These are phyloP conservation scores for Cossypha polioptera DNA, from an alignment of 2,797 vertebrate species.

Conservation along the genomic window DNA sequence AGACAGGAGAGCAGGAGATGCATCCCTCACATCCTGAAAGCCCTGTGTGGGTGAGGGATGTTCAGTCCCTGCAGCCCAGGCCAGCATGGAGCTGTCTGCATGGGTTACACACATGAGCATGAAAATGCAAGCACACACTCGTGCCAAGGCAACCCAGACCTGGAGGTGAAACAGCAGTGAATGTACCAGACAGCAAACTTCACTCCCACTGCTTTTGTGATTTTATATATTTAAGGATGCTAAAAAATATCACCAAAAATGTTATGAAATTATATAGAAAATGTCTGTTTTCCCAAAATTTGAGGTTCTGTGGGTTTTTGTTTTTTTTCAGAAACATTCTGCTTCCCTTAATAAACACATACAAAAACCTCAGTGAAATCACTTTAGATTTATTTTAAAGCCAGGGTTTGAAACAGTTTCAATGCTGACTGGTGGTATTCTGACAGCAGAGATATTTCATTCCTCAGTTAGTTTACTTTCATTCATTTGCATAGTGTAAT, in stretches of 20 bases:
- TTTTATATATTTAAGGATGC: background rate
- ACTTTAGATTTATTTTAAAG: background rate
- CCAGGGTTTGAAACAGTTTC: constrained; percentile 1
- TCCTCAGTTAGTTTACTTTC: constrained; percentile 23
- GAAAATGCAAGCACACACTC: background rate
- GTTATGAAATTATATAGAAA: background rate
- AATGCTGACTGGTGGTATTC: background rate
- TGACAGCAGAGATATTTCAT: constrained; percentile 26
- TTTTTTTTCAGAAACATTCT: background rate
- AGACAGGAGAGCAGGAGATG: background rate
- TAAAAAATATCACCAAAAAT: background rate
- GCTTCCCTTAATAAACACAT: background rate
- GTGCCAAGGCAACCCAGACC: background rate
- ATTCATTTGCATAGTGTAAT: constrained; percentile 31
- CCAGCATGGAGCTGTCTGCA: background rate
- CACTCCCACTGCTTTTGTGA: background rate
- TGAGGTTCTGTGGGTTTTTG: background rate
- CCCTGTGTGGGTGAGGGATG: background rate
- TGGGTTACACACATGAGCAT: rapidly evolving
- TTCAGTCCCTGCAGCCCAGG: background rate
- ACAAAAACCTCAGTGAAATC: background rate
- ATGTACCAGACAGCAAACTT: background rate
- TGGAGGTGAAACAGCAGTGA: background rate
- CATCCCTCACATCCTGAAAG: background rate
- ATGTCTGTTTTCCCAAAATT: background rate